Percentiles rank a stretch among this genome's conserved stretches.
Evolutionary conservation across 2,888 invertebrate species (phyloP).

Genomic region (Candidula unifasciata): DNA sequence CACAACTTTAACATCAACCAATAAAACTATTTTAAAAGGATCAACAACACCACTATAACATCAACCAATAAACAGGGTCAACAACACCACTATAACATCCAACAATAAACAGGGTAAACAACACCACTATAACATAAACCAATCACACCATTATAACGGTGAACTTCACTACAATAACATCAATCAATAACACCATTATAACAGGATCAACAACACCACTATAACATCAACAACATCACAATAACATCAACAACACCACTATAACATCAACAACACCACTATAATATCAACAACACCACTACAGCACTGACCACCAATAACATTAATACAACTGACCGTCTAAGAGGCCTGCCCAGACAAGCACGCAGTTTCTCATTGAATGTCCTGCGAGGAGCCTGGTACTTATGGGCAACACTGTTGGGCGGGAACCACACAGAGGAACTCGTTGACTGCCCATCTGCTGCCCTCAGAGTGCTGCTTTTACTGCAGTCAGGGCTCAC

Average conservation of each 20-base stretch:
- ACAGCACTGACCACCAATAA: not conserved
- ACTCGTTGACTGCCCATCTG: conserved; percentile 1
- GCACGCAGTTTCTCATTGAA: conserved; percentile 37
- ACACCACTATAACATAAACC: too few relatives aligned
- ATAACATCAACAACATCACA: not conserved
- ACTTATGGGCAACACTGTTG: conserved; percentile 47
- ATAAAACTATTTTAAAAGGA: not conserved
- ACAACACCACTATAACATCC: too few relatives aligned
- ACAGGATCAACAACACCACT: not conserved
- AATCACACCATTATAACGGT: not conserved
- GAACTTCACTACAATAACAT: too few relatives aligned
- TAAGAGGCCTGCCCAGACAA: conserved; percentile 25
- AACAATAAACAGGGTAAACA: too few relatives aligned
- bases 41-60: not conserved
- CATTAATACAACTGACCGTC: not conserved
- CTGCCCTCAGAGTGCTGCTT: not conserved
- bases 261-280: not conserved
- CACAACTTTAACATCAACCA: not conserved
- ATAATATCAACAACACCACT: not conserved
- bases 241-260: not conserved
- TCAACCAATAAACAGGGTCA: too few relatives aligned
- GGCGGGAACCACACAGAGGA: conserved; percentile 45
- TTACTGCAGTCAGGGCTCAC: not conserved
- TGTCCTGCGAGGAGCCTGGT: conserved; percentile 22
- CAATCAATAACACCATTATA: not conserved